Conservation (phyloP, 2,113 vertebrate species). For the Hippocampus guttulatus region DNA sequence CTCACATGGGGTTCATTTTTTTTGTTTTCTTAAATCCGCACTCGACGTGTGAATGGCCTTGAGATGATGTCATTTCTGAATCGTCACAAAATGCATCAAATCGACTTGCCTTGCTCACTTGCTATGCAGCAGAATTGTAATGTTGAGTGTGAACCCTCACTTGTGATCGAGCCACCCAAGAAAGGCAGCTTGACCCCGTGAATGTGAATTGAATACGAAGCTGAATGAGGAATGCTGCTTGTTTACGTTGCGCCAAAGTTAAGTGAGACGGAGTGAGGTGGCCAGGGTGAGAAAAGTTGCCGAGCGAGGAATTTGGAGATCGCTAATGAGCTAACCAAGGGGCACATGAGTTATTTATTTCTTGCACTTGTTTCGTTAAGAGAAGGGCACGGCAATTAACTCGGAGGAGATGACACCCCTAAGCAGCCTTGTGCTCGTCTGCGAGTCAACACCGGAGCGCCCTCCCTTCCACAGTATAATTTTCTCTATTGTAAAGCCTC, state of each 20-base stretch:
- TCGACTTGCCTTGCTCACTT: not conserved
- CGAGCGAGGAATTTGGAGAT: conserved; percentile 48
- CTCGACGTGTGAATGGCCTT: not conserved
- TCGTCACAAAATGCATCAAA: not conserved
- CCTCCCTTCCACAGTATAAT: not conserved
- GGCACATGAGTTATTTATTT: conserved; percentile 71
- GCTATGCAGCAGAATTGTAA: not conserved
- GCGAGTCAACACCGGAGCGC: conserved; percentile 46
- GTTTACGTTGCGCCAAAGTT: conserved; percentile 13
- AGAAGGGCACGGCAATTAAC: conserved; percentile 73
- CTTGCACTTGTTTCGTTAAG: conserved; percentile 65
- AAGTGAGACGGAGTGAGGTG: conserved; percentile 30
- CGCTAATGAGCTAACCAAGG: conserved; percentile 68
- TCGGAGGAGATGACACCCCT: conserved; percentile 64
- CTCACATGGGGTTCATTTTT: no score
- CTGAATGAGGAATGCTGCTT: conserved; percentile 2
- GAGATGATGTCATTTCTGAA: not conserved
- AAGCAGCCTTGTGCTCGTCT: conserved; percentile 46
- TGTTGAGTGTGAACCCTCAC: not conserved
- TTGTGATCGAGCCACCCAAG: not conserved
- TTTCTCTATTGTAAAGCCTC: no score
- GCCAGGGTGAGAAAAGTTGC: conserved; percentile 46
- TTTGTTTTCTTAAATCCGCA: not conserved
- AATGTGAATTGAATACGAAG: conserved; percentile 10
- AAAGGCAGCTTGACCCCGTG: not conserved